phyloP scores from a whole-genome alignment of 2,113 vertebrate genomes.

The Esox niger region DNA sequence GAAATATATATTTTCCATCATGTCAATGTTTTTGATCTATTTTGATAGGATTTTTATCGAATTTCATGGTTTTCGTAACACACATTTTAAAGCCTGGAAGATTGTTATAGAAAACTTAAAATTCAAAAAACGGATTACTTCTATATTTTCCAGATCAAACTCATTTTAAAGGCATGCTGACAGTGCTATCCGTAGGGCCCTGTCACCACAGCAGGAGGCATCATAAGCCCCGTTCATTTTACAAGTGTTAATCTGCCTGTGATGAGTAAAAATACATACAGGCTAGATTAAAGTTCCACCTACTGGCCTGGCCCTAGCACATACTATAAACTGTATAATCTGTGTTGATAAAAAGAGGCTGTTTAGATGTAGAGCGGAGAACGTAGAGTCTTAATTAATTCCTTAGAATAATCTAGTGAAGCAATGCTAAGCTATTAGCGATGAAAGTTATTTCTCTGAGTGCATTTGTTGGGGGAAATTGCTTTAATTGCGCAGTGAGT shows the following conservation, averaged over 20 bases:
- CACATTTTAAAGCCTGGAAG: too few relatives aligned
- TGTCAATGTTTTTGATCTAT: too few relatives aligned
- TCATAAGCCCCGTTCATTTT: too few relatives aligned
- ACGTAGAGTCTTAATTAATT: conserved; percentile 28
- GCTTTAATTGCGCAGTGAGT: conserved; percentile 26
- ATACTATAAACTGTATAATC: conserved; percentile 23
- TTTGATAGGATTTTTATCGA: too few relatives aligned
- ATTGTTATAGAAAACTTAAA: too few relatives aligned
- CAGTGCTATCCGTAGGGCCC: too few relatives aligned
- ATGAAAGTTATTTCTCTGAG: conserved; percentile 2
- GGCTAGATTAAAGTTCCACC: conserved; percentile 15
- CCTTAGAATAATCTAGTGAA: conserved; percentile 14
- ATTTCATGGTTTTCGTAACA: too few relatives aligned
- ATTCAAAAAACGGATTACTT: too few relatives aligned
- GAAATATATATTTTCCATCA: too few relatives aligned
- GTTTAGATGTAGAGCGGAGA: conserved; percentile 19
- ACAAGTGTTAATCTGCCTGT: conserved; percentile 35
- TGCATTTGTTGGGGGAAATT: conserved; percentile 29
- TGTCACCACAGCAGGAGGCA: too few relatives aligned
- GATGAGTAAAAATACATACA: conserved; percentile 17
- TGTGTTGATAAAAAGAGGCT: conserved; percentile 15
- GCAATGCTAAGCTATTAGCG: conserved; percentile 11
- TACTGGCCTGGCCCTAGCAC: conserved; percentile 6
- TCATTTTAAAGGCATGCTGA: too few relatives aligned
- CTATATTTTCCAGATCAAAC: too few relatives aligned